Conservation (phyloP, 2,888 invertebrate genomes). For the Pristionchus mayeri region DNA sequence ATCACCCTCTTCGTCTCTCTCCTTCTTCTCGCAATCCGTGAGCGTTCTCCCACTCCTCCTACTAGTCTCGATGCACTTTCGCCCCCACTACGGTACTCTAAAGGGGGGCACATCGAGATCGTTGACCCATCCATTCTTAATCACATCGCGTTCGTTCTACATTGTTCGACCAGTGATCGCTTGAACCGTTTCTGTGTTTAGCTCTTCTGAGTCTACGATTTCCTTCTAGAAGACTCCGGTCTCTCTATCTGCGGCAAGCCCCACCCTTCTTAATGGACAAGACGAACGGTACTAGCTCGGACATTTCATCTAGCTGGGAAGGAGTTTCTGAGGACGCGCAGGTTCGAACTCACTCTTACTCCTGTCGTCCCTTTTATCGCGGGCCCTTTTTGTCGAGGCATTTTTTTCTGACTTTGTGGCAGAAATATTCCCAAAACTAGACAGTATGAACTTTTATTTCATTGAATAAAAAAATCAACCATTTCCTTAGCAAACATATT, state of each 20-base stretch:
- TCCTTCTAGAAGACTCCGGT: slow-evolving; percentile 15
- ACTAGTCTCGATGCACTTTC: slow-evolving; percentile 47
- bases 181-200: background rate
- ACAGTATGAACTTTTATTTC: too few species aligned
- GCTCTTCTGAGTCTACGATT: background rate
- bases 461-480: too few species aligned
- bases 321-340: slow-evolving; percentile 71
- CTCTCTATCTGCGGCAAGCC: background rate
- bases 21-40: slow-evolving; percentile 3
- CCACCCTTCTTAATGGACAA: slow-evolving; percentile 43
- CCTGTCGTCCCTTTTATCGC: background rate
- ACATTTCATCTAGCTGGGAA: slow-evolving; percentile 73
- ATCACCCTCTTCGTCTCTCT: background rate
- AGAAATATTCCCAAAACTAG: too few species aligned
- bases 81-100: slow-evolving; percentile 39
- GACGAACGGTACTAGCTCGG: slow-evolving; percentile 62
- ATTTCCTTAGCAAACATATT: too few species aligned
- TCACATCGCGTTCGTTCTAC: background rate
- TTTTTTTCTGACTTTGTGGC: too few species aligned
- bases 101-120: slow-evolving; percentile 16
- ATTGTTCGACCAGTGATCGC: background rate
- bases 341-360: slow-evolving; percentile 34
- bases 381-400: too few species aligned
- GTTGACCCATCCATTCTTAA: background rate
- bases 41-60: background rate